Conservation (phyloP, 2,888 invertebrate genomes). For the Aleiodes leptofemur region DNA sequence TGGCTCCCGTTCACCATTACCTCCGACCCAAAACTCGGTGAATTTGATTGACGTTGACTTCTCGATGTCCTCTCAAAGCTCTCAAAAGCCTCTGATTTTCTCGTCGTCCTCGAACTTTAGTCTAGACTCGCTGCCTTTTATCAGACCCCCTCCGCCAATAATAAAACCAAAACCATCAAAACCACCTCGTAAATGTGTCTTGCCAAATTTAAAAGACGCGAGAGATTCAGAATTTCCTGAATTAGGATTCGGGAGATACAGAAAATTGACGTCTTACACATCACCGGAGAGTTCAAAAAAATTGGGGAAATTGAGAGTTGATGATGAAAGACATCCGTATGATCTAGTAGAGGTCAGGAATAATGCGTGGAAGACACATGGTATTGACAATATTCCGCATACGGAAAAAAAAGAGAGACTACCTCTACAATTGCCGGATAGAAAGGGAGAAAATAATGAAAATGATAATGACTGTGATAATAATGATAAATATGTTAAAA, state of each 20-base stretch:
- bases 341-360: conserved; percentile 86
- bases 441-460: conserved; percentile 63
- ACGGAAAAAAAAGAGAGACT: conserved; percentile 77
- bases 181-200: conserved; percentile 79
- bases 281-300: conserved; percentile 65
- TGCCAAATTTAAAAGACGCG: conserved; percentile 67
- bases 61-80: conserved; percentile 69
- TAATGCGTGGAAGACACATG: conserved; percentile 89
- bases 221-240: conserved; percentile 71
- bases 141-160: conserved; percentile 76
- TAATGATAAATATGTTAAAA: conserved; percentile 15
- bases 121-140: conserved; percentile 60
- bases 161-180: conserved; percentile 80
- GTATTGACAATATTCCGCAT: conserved; percentile 85
- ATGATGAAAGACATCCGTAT: conserved; percentile 80
- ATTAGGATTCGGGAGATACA: conserved; percentile 77
- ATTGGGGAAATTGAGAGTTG: conserved; percentile 46
- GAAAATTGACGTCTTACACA: conserved; percentile 77
- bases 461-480: conserved; percentile 20
- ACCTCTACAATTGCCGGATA: conserved; percentile 55
- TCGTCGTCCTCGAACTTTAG: conserved; percentile 59
- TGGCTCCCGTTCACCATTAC: conserved; percentile 87
- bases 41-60: conserved; percentile 76
- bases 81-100: conserved; percentile 53
- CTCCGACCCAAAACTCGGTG: conserved; percentile 77